Evolutionary conservation across 2,888 invertebrate genomes (phyloP).

Genomic region (Salpingus planirostris): DNA sequence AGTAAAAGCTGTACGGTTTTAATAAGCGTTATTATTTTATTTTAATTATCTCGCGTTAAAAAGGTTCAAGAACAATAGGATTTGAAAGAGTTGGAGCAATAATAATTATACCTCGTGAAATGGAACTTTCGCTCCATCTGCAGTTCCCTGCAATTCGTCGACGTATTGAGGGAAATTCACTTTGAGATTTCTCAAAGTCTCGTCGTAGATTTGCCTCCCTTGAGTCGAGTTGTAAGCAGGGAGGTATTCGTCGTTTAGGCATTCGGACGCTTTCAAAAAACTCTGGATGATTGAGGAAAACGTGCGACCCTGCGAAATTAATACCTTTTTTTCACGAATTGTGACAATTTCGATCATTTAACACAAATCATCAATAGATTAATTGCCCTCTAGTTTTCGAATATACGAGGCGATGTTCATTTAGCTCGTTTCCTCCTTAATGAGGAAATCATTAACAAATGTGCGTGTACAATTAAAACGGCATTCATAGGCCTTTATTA

Average conservation of each 20-base stretch:
- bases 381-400: no score
- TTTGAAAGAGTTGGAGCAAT: background rate
- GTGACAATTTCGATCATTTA: no score
- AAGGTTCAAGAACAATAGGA: background rate
- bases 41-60: background rate
- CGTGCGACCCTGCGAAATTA: slow-evolving; percentile 60
- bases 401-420: no score
- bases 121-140: slow-evolving; percentile 75
- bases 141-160: slow-evolving; percentile 73
- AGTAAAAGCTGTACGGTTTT: slow-evolving; percentile 75
- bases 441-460: no score
- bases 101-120: slow-evolving; percentile 71
- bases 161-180: slow-evolving; percentile 73
- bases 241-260: slow-evolving; percentile 59
- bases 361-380: no score
- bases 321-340: no score
- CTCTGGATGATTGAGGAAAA: slow-evolving; percentile 66
- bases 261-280: slow-evolving; percentile 51
- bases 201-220: slow-evolving; percentile 65
- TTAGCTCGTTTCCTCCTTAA: no score
- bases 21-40: background rate
- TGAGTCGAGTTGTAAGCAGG: slow-evolving; percentile 61
- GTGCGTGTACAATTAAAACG: no score
- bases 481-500: no score
- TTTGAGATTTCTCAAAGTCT: slow-evolving; percentile 59